A percentile compares a stretch with the other conserved stretches of the same genome.
Evolutionary conservation across 2,797 vertebrate species (phyloP).

Genomic region (Clarias pachynema): DNA sequence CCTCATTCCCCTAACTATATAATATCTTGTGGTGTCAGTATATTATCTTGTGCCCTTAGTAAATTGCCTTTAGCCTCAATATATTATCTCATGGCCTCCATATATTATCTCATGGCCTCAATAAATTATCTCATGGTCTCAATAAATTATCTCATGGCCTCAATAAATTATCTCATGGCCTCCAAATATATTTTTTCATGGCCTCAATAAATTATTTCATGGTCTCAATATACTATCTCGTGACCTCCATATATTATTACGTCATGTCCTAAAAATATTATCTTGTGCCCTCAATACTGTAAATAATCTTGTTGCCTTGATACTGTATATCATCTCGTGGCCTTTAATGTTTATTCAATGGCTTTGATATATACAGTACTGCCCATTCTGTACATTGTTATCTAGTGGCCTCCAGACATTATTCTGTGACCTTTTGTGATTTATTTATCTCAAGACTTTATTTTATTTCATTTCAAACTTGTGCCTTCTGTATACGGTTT

Average conservation of each 20-base stretch:
- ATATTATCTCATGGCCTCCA: not conserved
- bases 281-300: not conserved
- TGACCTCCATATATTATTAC: not conserved
- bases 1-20: not conserved
- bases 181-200: not conserved
- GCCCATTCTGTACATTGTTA: no score
- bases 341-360: not conserved
- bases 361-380: not conserved
- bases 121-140: not conserved
- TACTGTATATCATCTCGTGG: not conserved
- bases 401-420: not conserved
- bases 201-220: not conserved
- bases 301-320: not conserved
- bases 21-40: no score
- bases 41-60: no score
- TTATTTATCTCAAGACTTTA: not conserved
- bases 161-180: no score
- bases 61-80: no score
- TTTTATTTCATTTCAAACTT: not conserved
- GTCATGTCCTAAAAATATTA: no score
- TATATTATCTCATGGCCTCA: not conserved
- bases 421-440: not conserved
- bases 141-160: no score
- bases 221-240: not conserved
- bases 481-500: not conserved